These are phyloP conservation scores for Epinotia demarniana DNA, from an alignment of 2,888 invertebrate genomes.

Conservation along the genomic window DNA sequence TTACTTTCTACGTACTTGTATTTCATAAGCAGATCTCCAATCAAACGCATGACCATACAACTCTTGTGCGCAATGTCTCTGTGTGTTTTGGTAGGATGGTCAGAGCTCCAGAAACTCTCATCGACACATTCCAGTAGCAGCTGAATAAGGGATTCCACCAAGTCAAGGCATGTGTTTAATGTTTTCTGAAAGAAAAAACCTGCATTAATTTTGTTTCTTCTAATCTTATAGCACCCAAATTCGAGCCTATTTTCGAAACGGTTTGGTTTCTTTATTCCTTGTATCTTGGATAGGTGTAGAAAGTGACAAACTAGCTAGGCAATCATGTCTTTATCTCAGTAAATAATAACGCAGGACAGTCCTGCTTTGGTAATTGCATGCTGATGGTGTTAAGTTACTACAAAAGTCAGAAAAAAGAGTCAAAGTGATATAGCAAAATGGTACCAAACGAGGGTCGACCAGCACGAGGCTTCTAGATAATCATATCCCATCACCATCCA, in stretches of 20 bases:
- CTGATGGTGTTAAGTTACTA: too few species aligned
- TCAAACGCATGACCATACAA: slow-evolving; percentile 82
- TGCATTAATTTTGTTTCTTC: not conserved
- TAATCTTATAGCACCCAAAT: not conserved
- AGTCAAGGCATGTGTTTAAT: slow-evolving; percentile 72
- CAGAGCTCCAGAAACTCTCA: slow-evolving; percentile 82
- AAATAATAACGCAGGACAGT: too few species aligned
- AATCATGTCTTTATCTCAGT: too few species aligned
- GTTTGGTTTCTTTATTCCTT: not conserved
- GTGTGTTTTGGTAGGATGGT: slow-evolving; percentile 72
- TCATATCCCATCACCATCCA: too few species aligned
- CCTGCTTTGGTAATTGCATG: too few species aligned
- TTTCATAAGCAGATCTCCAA: slow-evolving; percentile 84
- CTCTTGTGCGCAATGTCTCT: slow-evolving; percentile 81
- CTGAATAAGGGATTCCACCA: slow-evolving; percentile 79
- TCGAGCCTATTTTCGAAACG: not conserved
- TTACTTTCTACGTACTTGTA: slow-evolving; percentile 70
- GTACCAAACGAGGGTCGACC: slow-evolving; percentile 65
- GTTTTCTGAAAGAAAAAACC: slow-evolving; percentile 73
- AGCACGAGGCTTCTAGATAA: slow-evolving; percentile 63
- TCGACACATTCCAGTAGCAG: slow-evolving; percentile 82
- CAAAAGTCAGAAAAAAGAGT: too few species aligned
- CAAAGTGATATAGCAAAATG: too few species aligned
- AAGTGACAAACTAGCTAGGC: too few species aligned
- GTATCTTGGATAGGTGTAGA: too few species aligned